These are phyloP conservation scores for Sternarchorhynchus goeldii DNA, from an alignment of 2,797 vertebrate species.

Conservation along the genomic window DNA sequence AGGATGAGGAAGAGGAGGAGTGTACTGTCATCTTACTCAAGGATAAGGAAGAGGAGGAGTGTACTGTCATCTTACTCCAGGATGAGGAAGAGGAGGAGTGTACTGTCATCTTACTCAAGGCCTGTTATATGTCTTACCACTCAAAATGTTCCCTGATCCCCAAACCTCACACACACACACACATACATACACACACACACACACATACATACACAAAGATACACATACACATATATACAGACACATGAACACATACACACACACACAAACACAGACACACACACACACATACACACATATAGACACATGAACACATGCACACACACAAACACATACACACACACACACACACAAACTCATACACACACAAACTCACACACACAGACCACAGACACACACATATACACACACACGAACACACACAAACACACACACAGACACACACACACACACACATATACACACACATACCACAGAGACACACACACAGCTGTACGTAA, in stretches of 20 bases:
- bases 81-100: constrained; percentile 70
- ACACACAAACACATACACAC: constrained; percentile 11
- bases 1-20: constrained; percentile 69
- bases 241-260: constrained; percentile 9
- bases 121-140: constrained; percentile 67
- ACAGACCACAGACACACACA: constrained; percentile 5
- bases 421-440: constrained; percentile 28
- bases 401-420: constrained; percentile 7
- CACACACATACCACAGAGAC: constrained; percentile 1
- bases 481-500: background rate
- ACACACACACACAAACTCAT: constrained; percentile 35
- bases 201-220: constrained; percentile 9
- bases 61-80: constrained; percentile 69
- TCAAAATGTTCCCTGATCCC: constrained; percentile 57
- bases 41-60: constrained; percentile 70
- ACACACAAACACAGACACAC: constrained; percentile 9
- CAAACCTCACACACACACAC: constrained; percentile 41
- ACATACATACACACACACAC: constrained; percentile 30
- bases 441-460: constrained; percentile 14
- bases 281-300: constrained; percentile 32
- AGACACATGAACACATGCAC: constrained; percentile 6
- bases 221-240: constrained; percentile 10
- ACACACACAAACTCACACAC: constrained; percentile 30
- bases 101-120: constrained; percentile 69
- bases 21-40: constrained; percentile 70